Evolutionary conservation across 2,113 vertebrate genomes (phyloP), one percentile per base, ranked within the genome.

Genomic region (Pituophis catenifer): DNA sequence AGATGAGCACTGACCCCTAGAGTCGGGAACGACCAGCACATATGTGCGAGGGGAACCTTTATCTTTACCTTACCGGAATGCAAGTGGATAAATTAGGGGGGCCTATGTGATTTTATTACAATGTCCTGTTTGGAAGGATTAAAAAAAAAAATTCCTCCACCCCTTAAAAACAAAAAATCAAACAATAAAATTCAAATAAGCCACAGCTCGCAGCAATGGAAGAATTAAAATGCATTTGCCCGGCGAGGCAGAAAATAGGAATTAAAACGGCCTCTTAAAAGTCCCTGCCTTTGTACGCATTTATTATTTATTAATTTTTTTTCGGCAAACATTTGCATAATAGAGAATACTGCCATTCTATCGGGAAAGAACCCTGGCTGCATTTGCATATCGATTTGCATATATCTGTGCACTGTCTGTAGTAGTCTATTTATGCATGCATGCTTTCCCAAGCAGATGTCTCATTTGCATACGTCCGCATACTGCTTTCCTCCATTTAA

Each of bases 401-500:
- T 75, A 13, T 65, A 8, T 38, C 70, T 8, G 15, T 13, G 13
- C n/a, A 17, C 65, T 17, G n/a, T 75, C 65, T 17, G n/a, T 75
- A 33, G n/a, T 33, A 33, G n/a, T 19, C n/a, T 75, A 75, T 75
- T 75, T 38, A 38, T 38, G 38, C 38, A 38, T 38, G n/a, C 70
- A 75, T 8, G 15, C n/a, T 75, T 38, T 75, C n/a, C 70, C 55
- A 57, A 75, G 10, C 52, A 75, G 70, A 75, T 75, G 70, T 38
- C n/a, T 19, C 1, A 55, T 92, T 75, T 89, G 38, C 53, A 93
- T 38, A 90, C 10, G 59, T 86, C 33, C 92, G 91, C 94, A 59
- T 94, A 24, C 62, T 62, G 89, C 24, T 62, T 33, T 86, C 81
- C 65, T 8, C 15, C 33, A 38, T 87, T 93, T 93, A 93, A 58